A percentile compares a stretch with the other conserved stretches of the same genome.
Conservation (phyloP, 1,140 invertebrate species). For the Helicorthomorpha holstii region DNA sequence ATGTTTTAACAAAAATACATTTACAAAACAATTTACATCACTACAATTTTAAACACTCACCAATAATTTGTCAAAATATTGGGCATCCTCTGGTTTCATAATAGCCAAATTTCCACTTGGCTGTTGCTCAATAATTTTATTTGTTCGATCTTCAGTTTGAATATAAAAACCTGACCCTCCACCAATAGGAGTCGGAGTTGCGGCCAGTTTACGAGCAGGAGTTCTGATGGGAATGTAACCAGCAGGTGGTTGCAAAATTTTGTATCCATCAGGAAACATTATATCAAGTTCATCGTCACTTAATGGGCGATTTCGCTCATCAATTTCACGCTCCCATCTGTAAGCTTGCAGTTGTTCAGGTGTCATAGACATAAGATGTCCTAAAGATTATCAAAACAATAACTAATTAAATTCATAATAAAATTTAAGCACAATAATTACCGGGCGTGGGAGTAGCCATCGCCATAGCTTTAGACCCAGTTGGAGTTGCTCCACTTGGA, state of each 20-base stretch:
- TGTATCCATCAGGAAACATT: slow-evolving; percentile 95
- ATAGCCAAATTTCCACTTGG: slow-evolving; percentile 93
- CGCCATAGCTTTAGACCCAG: slow-evolving; percentile 90
- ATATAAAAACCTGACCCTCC: slow-evolving; percentile 91
- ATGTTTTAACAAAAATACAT: slow-evolving; percentile 1
- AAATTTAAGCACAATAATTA: slow-evolving; percentile 1
- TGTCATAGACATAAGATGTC: slow-evolving; percentile 90
- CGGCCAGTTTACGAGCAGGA: slow-evolving; percentile 87
- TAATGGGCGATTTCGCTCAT: slow-evolving; percentile 88
- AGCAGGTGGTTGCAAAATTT: slow-evolving; percentile 86
- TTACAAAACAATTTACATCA: background rate
- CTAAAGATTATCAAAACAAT: slow-evolving; percentile 15
- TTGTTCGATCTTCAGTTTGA: slow-evolving; percentile 52
- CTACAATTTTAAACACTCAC: slow-evolving; percentile 19
- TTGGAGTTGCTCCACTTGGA: slow-evolving; percentile 64
- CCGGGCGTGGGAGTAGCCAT: slow-evolving; percentile 93
- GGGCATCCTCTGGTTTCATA: slow-evolving; percentile 98
- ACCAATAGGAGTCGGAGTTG: slow-evolving; percentile 86
- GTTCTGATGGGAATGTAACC: slow-evolving; percentile 95
- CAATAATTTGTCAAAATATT: slow-evolving; percentile 97
- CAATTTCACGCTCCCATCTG: slow-evolving; percentile 97
- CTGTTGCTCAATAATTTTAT: slow-evolving; percentile 85
- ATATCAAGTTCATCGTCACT: slow-evolving; percentile 94
- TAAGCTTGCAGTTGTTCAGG: slow-evolving; percentile 96
- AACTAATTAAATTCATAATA: background rate